phyloP scores from a whole-genome alignment of 2,888 invertebrate genomes.

The Ennomos erosarius region DNA sequence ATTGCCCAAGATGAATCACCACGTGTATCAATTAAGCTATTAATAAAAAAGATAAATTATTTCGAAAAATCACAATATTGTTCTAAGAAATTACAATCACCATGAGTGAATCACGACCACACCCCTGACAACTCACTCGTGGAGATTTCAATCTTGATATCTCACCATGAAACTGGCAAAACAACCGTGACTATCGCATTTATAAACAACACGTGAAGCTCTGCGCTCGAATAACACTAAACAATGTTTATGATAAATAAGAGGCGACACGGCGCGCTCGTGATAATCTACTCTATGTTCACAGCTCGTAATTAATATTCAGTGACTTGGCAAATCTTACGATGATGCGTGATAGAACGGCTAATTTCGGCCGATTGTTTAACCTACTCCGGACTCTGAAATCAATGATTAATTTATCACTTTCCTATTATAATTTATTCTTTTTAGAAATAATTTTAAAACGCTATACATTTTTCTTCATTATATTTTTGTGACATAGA shows the following conservation, averaged over 20 bases:
- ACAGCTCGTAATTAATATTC: conserved; percentile 77
- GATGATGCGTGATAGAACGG: conserved; percentile 52
- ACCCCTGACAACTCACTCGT: conserved; percentile 74
- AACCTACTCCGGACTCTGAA: conserved; percentile 8
- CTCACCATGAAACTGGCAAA: conserved; percentile 67
- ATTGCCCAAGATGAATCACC: conserved; percentile 67
- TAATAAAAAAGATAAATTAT: conserved; percentile 67
- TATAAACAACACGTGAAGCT: conserved; percentile 60
- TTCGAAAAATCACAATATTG: conserved; percentile 65
- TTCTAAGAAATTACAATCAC: conserved; percentile 68
- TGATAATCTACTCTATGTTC: conserved; percentile 52
- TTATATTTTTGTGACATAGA: neutral
- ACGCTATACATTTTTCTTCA: too few species aligned
- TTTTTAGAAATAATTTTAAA: too few species aligned
- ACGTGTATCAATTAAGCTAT: conserved; percentile 75
- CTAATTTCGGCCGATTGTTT: conserved; percentile 68
- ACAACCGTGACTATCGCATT: conserved; percentile 69
- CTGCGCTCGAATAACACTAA: conserved; percentile 59
- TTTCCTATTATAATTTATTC: neutral
- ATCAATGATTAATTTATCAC: conserved; percentile 9
- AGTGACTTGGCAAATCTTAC: conserved; percentile 68
- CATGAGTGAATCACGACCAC: conserved; percentile 69
- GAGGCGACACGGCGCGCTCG: conserved; percentile 53
- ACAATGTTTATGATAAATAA: conserved; percentile 69
- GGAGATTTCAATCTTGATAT: conserved; percentile 71